phyloP scores from a whole-genome alignment of 2,888 invertebrate genomes.

The Leptopilina drosophilae region DNA sequence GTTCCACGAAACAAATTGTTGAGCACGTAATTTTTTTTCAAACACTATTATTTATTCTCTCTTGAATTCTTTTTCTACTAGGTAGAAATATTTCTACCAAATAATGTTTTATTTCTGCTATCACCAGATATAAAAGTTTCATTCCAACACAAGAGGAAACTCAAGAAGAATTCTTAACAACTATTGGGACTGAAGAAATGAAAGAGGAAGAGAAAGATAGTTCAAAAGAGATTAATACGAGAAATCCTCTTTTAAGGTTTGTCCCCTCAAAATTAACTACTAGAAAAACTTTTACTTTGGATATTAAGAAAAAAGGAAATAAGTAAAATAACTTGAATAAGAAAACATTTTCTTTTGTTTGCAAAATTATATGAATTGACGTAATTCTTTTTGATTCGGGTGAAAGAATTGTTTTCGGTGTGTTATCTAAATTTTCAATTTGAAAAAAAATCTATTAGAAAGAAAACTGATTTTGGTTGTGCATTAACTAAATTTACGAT shows the following conservation, averaged over 20 bases:
- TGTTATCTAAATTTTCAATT: too few species aligned
- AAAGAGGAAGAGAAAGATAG: neutral
- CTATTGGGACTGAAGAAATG: neutral
- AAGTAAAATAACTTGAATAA: too few species aligned
- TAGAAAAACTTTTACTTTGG: neutral
- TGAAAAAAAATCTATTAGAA: too few species aligned
- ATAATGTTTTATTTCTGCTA: conserved; percentile 11
- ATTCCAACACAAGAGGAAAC: neutral
- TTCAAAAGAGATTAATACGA: neutral
- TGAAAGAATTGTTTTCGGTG: too few species aligned
- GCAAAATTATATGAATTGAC: too few species aligned
- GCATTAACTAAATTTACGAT: too few species aligned
- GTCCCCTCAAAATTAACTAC: neutral
- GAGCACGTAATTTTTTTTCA: too few species aligned
- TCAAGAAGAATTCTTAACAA: conserved; percentile 1
- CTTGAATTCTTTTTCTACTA: neutral
- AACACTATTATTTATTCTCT: neutral
- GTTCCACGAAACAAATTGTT: too few species aligned
- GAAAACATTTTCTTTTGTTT: too few species aligned
- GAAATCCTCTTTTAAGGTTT: neutral
- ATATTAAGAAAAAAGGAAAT: neutral
- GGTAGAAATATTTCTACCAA: too few species aligned
- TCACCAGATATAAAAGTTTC: conserved; percentile 14
- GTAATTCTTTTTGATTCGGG: too few species aligned
- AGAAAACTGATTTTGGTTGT: too few species aligned